These are phyloP conservation scores for Papilio helenus DNA, from an alignment of 1,140 invertebrate species.

Conservation along the genomic window DNA sequence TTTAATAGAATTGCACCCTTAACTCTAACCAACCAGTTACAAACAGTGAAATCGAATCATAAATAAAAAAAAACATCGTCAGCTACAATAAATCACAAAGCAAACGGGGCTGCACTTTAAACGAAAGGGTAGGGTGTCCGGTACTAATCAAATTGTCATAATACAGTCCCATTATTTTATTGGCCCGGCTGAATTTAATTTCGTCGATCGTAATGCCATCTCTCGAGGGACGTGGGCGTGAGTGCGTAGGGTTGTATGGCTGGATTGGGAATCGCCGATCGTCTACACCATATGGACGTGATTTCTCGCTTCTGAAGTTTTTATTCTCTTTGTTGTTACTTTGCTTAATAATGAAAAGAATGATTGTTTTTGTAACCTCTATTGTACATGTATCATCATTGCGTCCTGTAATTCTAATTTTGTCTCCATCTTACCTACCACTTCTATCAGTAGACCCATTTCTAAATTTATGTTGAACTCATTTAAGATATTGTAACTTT, in stretches of 20 bases:
- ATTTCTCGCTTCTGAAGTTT: conserved; percentile 50
- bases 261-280: conserved; percentile 57
- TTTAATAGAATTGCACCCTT: background rate
- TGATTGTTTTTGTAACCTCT: background rate
- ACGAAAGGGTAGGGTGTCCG: conserved; percentile 51
- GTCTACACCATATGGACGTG: conserved; percentile 52
- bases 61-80: conserved; percentile 7
- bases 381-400: background rate
- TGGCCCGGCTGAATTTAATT: conserved; percentile 66
- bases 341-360: background rate
- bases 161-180: conserved; percentile 68
- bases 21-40: conserved; percentile 10
- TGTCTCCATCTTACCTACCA: background rate
- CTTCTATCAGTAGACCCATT: too few species aligned
- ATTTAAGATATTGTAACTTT: too few species aligned
- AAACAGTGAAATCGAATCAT: conserved; percentile 23
- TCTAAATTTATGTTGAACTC: too few species aligned
- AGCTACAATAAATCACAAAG: conserved; percentile 33
- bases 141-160: conserved; percentile 65
- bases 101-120: conserved; percentile 39
- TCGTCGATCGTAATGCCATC: conserved; percentile 57
- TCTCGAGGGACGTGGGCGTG: conserved; percentile 53
- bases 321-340: conserved; percentile 20
- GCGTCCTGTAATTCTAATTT: too few species aligned
- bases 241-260: conserved; percentile 53